phyloP scores from a whole-genome alignment of 2,888 invertebrate species.

The Omphaloscelis lunosa region DNA sequence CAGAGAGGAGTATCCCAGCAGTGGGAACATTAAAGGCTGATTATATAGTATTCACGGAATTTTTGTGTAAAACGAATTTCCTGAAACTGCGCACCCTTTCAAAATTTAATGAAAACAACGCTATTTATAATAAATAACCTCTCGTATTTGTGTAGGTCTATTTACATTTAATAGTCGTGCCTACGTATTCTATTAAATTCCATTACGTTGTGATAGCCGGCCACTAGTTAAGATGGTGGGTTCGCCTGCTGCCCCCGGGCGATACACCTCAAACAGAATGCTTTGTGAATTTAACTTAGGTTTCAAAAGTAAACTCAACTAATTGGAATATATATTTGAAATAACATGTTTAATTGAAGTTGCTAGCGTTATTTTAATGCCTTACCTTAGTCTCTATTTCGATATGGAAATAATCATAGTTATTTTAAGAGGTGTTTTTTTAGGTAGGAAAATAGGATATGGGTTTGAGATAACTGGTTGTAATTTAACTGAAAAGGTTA shows the following conservation, averaged over 20 bases:
- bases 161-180: conserved; percentile 67
- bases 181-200: conserved; percentile 67
- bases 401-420: conserved; percentile 14
- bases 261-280: conserved; percentile 79
- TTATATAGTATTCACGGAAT: background rate
- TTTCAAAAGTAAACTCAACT: conserved; percentile 84
- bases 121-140: conserved; percentile 26
- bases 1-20: too few species aligned
- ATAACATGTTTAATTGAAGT: conserved; percentile 77
- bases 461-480: background rate
- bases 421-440: conserved; percentile 30
- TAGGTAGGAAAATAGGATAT: conserved; percentile 3
- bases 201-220: conserved; percentile 71
- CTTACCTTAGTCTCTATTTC: conserved; percentile 21
- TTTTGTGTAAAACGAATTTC: conserved; percentile 2
- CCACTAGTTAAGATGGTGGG: conserved; percentile 77
- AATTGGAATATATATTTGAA: conserved; percentile 88
- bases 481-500: conserved; percentile 8
- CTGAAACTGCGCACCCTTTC: conserved; percentile 6
- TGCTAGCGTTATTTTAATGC: conserved; percentile 62
- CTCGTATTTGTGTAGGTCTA: conserved; percentile 71
- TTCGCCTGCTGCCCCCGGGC: conserved; percentile 76
- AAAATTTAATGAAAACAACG: conserved; percentile 52
- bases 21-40: too few species aligned
- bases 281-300: conserved; percentile 86